Evolutionary conservation across 2,797 vertebrate genomes (phyloP).

Genomic region (Hippocampus kuda): DNA sequence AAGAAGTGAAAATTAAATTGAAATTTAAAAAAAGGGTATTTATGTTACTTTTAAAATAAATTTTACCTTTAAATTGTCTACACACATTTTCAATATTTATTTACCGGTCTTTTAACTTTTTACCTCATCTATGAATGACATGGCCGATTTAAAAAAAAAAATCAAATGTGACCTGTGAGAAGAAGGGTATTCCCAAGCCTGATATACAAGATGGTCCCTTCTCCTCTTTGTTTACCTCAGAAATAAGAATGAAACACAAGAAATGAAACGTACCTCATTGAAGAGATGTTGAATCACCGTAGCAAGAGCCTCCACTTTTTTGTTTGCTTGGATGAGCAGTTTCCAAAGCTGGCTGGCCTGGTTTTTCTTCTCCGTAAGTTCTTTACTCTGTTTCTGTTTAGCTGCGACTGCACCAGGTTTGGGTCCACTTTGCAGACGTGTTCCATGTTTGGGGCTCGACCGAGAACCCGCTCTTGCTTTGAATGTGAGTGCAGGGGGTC

Average conservation of each 20-base stretch:
- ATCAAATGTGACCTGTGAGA: background rate
- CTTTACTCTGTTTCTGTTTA: slow-evolving; percentile 42
- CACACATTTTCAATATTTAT: too few species aligned
- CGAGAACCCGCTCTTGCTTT: slow-evolving; percentile 31
- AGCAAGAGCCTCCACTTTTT: slow-evolving; percentile 62
- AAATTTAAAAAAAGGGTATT: too few species aligned
- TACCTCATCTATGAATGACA: too few species aligned
- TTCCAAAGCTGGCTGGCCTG: slow-evolving; percentile 53
- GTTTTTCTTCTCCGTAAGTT: slow-evolving; percentile 56
- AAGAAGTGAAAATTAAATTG: too few species aligned
- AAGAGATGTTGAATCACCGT: slow-evolving; percentile 66
- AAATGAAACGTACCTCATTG: slow-evolving; percentile 49
- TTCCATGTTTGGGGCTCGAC: slow-evolving; percentile 25
- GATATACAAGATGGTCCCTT: background rate
- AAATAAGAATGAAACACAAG: background rate
- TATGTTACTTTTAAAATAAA: too few species aligned
- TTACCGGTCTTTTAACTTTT: too few species aligned
- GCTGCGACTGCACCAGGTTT: slow-evolving; percentile 5
- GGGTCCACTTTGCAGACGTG: slow-evolving; percentile 20
- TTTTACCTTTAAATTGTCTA: too few species aligned
- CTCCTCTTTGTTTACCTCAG: background rate
- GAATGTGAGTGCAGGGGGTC: slow-evolving; percentile 4
- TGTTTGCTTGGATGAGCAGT: slow-evolving; percentile 58
- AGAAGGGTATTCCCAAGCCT: background rate
- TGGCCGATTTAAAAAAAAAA: too few species aligned